Evolutionary conservation across 2,888 invertebrate species (phyloP).

Genomic region (Catocala sponsa): DNA sequence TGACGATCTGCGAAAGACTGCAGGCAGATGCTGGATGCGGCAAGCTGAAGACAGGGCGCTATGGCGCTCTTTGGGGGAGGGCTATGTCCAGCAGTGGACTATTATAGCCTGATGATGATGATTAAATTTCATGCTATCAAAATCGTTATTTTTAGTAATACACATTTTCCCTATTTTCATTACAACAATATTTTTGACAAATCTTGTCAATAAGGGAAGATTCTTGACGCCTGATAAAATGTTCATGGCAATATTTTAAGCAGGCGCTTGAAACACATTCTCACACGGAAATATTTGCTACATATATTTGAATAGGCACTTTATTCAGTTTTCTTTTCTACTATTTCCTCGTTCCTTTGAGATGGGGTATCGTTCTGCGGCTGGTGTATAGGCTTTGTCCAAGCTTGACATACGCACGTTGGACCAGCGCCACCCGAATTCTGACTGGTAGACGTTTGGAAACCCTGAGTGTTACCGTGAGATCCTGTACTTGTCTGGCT

Average conservation of each 20-base stretch:
- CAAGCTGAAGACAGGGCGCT: too few relatives aligned
- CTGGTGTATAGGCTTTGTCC: conserved; percentile 71
- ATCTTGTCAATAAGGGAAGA: too few relatives aligned
- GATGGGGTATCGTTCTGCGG: conserved; percentile 25
- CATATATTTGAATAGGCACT: conserved; percentile 14
- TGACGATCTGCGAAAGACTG: too few relatives aligned
- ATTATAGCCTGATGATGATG: too few relatives aligned
- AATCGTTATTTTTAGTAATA: too few relatives aligned
- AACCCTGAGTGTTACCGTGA: conserved; percentile 55
- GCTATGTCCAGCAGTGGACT: too few relatives aligned
- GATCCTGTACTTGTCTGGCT: conserved; percentile 16
- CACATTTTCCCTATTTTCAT: background rate
- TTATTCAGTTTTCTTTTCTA: conserved; percentile 37
- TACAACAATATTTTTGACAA: too few relatives aligned
- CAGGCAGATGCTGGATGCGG: too few relatives aligned
- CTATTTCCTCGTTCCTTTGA: conserved; percentile 55
- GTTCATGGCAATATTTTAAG: too few relatives aligned
- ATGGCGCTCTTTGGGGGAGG: too few relatives aligned
- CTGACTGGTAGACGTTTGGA: conserved; percentile 61
- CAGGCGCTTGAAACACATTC: background rate
- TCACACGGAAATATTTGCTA: conserved; percentile 22
- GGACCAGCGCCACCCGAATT: conserved; percentile 66
- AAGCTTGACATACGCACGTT: conserved; percentile 79
- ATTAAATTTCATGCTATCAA: too few relatives aligned
- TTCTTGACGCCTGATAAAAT: too few relatives aligned